Base-by-base conservation (phyloP, 2,797 vertebrate genomes). In the Distichodus sexfasciatus region DNA sequence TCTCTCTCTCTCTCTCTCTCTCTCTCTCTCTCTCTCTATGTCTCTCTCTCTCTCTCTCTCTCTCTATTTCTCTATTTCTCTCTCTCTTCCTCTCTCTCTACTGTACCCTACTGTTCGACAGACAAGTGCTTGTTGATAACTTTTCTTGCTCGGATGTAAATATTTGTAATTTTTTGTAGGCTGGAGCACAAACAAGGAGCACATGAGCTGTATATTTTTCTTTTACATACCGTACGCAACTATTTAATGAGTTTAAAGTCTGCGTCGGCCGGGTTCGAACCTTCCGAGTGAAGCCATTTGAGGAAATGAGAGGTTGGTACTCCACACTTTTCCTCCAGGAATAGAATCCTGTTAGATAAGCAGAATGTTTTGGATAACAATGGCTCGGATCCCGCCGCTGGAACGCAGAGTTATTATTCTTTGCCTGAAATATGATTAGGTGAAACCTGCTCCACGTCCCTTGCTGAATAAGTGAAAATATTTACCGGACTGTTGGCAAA, bases 301-400 rank as follows among this genome's bases (percentile, higher is more conserved):
- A 21, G 57, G 2, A 57, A 46, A 46, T 63, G n/a, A 38, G 69
- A 64, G 64, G 40, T 53, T 58, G 4, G 43, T 54, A 38, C 47
- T 59, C 10, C 38, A 44, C 69, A 35, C 62, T 24, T 8, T 54
- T 35, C n/a, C 41, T 19, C 47, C 68, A 50, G 33, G 31, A 75
- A 75, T 66, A 75, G 63, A 75, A 71, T 62, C n/a, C 40, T 60
- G 54, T 75, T 51, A 55, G 68, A 70, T 75, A 71, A 71, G 73
- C 67, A 53, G 43, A 71, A 66, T 75, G 59, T 66, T 72, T 72
- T 72, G 36, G 47, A 66, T 64, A 72, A 75, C 65, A 61, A 69
- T 72, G 60, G 35, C 60, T 24, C 31, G 24, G 60, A 54, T 62
- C 47, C 54, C 12, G 11, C 44, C 33, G 43, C 36, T 29, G 33